A percentile compares a stretch with the other conserved stretches of the same genome.
These are phyloP conservation scores for Terrapene triunguis DNA, from an alignment of 2,113 vertebrate genomes.

Conservation along the genomic window DNA sequence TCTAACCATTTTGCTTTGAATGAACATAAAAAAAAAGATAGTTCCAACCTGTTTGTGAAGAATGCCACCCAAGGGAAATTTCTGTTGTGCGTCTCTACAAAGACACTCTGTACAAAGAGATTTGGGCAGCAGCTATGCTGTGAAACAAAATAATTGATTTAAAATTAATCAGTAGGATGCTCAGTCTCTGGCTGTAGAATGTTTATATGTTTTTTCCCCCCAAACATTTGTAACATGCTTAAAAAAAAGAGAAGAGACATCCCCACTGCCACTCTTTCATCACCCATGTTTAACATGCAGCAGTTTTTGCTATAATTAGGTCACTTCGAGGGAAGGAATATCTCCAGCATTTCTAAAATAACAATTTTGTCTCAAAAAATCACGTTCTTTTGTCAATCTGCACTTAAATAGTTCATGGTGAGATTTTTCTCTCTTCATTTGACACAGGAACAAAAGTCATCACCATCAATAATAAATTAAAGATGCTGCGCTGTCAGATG, in stretches of 20 bases:
- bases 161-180: constrained; percentile 2
- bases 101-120: constrained; percentile 93
- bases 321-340: background rate
- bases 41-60: constrained; percentile 92
- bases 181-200: fast-evolving
- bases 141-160: constrained; percentile 48
- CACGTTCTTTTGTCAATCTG: background rate
- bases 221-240: background rate
- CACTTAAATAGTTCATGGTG: background rate
- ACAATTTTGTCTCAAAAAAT: background rate
- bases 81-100: constrained; percentile 92
- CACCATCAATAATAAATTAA: background rate
- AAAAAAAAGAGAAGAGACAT: background rate
- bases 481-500: background rate
- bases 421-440: background rate
- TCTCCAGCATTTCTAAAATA: background rate
- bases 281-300: background rate
- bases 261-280: too few relatives aligned
- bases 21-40: constrained; percentile 13
- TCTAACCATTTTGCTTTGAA: background rate
- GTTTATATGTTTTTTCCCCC: background rate
- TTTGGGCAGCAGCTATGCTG: constrained; percentile 96
- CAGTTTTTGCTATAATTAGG: background rate
- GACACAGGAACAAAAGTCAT: background rate
- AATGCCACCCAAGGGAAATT: constrained; percentile 91